A percentile compares a stretch with the other conserved stretches of the same genome.
Evolutionary conservation across 2,113 vertebrate species (phyloP).

Genomic region (Megaceryle torquata): DNA sequence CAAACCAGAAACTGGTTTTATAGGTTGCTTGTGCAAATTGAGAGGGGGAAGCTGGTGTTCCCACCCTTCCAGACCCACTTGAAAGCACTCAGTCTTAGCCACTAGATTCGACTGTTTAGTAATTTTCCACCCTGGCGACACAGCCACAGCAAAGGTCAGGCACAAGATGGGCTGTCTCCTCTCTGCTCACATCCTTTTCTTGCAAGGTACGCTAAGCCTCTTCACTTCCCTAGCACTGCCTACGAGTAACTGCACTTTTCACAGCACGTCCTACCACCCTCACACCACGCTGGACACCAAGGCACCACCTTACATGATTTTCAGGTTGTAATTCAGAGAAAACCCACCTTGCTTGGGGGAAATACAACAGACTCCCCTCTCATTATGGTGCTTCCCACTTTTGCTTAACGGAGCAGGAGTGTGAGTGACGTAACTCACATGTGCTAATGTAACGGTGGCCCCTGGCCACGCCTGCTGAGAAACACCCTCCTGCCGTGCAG

Average conservation of each 20-base stretch:
- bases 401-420: not conserved
- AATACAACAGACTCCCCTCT: not conserved
- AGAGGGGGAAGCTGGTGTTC: not conserved
- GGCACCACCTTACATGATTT: not conserved
- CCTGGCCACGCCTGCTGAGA: not conserved
- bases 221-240: not conserved
- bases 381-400: accelerated
- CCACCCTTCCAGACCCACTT: not conserved
- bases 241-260: not conserved
- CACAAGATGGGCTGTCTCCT: not conserved
- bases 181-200: accelerated
- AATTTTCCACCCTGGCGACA: not conserved
- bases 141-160: not conserved
- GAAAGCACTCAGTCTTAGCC: not conserved
- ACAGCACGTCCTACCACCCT: accelerated
- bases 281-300: not conserved
- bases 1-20: accelerated
- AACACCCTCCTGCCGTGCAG: not conserved
- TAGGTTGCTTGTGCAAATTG: not conserved
- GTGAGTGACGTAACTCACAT: not conserved
- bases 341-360: not conserved
- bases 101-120: not conserved
- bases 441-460: accelerated
- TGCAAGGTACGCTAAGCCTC: not conserved
- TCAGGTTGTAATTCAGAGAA: not conserved